Conservation (phyloP, 2,888 invertebrate species). For the Syrista parreyssii region DNA sequence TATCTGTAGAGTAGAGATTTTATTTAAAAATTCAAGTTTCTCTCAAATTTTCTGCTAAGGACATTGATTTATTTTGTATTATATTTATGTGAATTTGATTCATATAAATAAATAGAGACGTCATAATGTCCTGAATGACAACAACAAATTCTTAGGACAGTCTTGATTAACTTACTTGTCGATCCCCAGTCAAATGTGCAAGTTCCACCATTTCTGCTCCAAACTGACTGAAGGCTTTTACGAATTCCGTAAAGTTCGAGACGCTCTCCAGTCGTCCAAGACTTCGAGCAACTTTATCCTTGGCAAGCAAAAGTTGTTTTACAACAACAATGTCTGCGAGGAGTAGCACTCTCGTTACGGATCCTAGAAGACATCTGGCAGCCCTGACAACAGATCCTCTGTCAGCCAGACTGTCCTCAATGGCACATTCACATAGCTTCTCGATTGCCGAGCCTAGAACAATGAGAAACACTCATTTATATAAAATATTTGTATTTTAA, state of each 20-base stretch:
- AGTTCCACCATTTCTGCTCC: conserved; percentile 99
- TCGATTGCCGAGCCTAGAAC: conserved; percentile 88
- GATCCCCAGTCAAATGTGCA: conserved; percentile 89
- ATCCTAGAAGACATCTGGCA: conserved; percentile 91
- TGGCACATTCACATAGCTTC: conserved; percentile 85
- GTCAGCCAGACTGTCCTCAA: conserved; percentile 73
- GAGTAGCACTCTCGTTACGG: conserved; percentile 94
- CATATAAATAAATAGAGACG: too few species aligned
- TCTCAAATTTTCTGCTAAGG: too few species aligned
- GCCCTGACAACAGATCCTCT: conserved; percentile 87
- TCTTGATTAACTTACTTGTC: conserved; percentile 65
- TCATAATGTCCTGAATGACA: too few species aligned
- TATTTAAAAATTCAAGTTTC: too few species aligned
- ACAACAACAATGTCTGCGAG: conserved; percentile 98
- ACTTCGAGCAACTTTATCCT: conserved; percentile 91
- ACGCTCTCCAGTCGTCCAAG: conserved; percentile 88
- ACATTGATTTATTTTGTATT: too few species aligned
- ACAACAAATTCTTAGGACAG: too few species aligned
- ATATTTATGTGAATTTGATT: too few species aligned
- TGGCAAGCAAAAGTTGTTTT: conserved; percentile 93
- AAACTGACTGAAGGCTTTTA: conserved; percentile 98
- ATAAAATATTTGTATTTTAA: too few species aligned
- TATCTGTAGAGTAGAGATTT: too few species aligned
- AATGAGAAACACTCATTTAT: background rate
- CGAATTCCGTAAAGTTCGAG: conserved; percentile 95